Conservation (phyloP, 2,113 vertebrate species). For the Nothobranchius kuhntae region DNA sequence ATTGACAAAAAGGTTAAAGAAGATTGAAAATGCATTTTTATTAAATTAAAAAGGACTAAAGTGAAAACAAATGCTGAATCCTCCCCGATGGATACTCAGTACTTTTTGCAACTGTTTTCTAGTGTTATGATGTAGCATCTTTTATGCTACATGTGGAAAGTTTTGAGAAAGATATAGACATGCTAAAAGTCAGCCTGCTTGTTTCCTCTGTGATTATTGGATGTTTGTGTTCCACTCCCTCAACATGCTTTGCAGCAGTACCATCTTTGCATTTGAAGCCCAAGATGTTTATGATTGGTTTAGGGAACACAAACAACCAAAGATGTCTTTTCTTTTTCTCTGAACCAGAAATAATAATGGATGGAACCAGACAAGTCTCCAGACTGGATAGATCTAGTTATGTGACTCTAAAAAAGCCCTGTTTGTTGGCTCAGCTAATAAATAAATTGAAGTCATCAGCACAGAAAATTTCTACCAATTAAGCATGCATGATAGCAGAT, state of each 20-base stretch:
- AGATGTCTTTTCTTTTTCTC: background rate
- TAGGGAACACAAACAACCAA: background rate
- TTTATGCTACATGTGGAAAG: background rate
- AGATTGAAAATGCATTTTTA: conserved; percentile 2
- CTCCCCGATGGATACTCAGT: background rate
- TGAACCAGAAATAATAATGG: background rate
- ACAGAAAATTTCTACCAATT: too few species aligned
- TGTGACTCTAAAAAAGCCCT: conserved; percentile 11
- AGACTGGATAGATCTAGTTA: background rate
- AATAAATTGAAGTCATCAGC: conserved; percentile 23
- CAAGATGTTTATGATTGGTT: conserved; percentile 2
- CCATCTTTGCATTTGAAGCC: background rate
- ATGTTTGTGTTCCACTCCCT: background rate
- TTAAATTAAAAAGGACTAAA: too few species aligned
- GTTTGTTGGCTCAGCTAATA: conserved; percentile 47
- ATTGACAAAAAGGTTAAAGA: conserved; percentile 18
- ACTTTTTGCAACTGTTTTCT: background rate
- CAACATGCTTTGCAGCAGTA: background rate
- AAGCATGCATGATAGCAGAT: too few species aligned
- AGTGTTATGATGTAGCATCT: background rate
- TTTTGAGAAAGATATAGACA: background rate
- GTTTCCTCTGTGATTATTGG: background rate
- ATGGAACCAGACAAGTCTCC: background rate
- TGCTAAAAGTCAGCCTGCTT: background rate
- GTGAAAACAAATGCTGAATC: too few species aligned